Base-by-base conservation (phyloP, 2,888 invertebrate genomes). In the Volucella zonaria region DNA sequence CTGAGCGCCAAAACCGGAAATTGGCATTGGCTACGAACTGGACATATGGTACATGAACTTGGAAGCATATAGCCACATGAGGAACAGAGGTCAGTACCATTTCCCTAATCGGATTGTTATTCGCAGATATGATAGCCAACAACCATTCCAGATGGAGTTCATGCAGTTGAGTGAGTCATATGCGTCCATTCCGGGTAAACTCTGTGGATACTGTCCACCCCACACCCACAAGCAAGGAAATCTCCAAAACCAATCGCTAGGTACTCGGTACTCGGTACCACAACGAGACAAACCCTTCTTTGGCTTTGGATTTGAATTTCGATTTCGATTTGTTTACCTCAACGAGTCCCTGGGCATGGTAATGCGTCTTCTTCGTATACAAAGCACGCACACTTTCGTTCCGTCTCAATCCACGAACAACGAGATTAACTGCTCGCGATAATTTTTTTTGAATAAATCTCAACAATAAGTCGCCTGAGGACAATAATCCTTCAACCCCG, bases 401-500 rank as follows among this genome's bases (percentile, higher is more conserved):
- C 9, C 2, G 8, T 56, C 45, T 47, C 66, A 10, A 61, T 43
- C 68, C 77, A 70, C 64, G 52, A 75, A 77, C 80, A 73, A 73
- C 76, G 82, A 89, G 89, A 89, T 89, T 89, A 89, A 89, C 88
- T 89, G 89, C 88, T 88, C 87, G 87, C 88, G 89, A 89, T 89
- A 89, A 89, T 88, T 78, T 82, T 52, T 76, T 58, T 73, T 88
- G 82, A 88, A 89, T 89, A 89, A 89, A 89, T 89, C 89, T 89
- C 87, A 89, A 89, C 89, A 89, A 89, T 89, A 89, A 89, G 89
- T 89, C 89, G 89, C 89, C 89, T 82, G 89, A 88, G 89, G 89
- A 89, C 88, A 88, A 88, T 87, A 87, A 80, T 81, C 82, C 85
- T 73, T 75, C 77, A 73, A 70, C 82, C 54, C 61, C 47, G 38